Evolutionary conservation across 2,888 invertebrate species (phyloP).

Genomic region (Dorcus parallelipipedus): DNA sequence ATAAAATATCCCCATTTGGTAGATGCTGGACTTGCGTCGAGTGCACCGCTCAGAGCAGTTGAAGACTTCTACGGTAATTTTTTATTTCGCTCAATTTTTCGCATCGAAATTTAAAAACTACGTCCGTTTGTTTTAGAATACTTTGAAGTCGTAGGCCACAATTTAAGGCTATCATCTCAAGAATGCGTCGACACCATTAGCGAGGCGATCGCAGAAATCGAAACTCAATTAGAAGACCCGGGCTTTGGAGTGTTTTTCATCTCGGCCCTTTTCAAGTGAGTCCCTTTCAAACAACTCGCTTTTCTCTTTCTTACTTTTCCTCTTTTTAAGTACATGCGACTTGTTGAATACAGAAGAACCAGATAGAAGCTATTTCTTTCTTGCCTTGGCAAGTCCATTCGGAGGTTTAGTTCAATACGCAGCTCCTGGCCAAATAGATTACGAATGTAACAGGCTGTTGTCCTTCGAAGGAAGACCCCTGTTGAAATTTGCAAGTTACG

Average conservation of each 20-base stretch:
- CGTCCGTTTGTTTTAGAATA: constrained; percentile 48
- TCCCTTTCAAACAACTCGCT: neutral
- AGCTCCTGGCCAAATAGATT: constrained; percentile 1
- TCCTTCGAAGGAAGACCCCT: constrained; percentile 7
- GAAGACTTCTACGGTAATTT: constrained; percentile 56
- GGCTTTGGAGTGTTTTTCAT: constrained; percentile 39
- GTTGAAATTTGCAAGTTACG: constrained; percentile 20
- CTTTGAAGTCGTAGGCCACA: constrained; percentile 49
- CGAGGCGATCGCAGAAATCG: constrained; percentile 42
- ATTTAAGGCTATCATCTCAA: constrained; percentile 43
- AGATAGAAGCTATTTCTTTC: constrained; percentile 22
- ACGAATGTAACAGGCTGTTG: constrained; percentile 13
- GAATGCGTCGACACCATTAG: constrained; percentile 47
- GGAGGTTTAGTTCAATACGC: constrained; percentile 23
- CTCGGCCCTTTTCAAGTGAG: constrained; percentile 52
- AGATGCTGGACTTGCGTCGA: constrained; percentile 57
- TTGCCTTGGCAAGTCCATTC: constrained; percentile 14
- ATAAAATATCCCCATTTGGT: constrained; percentile 59
- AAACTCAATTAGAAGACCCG: constrained; percentile 34
- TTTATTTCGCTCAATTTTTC: too few species aligned
- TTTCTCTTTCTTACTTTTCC: too few species aligned
- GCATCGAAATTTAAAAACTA: too few species aligned
- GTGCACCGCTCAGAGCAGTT: constrained; percentile 58
- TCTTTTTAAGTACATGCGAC: constrained; percentile 16
- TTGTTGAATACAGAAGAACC: constrained; percentile 15